Evolutionary conservation across 2,888 invertebrate genomes (phyloP).

Genomic region (Phyllotreta striolata): DNA sequence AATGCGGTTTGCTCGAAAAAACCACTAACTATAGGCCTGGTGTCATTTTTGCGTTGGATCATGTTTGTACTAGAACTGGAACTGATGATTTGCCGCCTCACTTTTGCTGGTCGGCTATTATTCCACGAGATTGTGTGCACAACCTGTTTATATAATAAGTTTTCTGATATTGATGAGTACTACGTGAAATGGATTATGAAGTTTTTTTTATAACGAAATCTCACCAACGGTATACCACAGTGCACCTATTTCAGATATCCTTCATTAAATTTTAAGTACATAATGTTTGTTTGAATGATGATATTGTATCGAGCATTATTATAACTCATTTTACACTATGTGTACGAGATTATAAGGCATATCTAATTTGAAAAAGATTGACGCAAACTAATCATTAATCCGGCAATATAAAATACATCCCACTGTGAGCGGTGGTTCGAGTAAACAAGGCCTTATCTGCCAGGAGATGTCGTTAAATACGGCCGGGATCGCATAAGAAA

Average conservation of each 20-base stretch:
- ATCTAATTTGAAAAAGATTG: conserved; percentile 46
- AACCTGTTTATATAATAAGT: conserved; percentile 49
- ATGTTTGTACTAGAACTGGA: conserved; percentile 28
- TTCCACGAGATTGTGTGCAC: conserved; percentile 48
- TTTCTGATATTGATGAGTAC: conserved; percentile 45
- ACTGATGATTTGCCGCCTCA: conserved; percentile 22
- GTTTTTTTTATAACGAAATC: conserved; percentile 16
- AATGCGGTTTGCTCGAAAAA: conserved; percentile 49
- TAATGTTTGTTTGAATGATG: too few species aligned
- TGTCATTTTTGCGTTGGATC: conserved; percentile 46
- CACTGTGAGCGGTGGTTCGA: conserved; percentile 49
- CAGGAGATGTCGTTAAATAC: conserved; percentile 53
- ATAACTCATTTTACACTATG: neutral
- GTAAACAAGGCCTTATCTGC: conserved; percentile 52
- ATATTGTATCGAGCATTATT: too few species aligned
- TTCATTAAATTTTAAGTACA: too few species aligned
- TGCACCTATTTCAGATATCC: too few species aligned
- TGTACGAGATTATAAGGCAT: neutral
- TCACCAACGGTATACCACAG: too few species aligned
- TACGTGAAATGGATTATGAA: conserved; percentile 47
- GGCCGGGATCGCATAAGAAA: conserved; percentile 56
- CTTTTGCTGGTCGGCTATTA: conserved; percentile 40
- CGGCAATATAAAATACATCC: conserved; percentile 52
- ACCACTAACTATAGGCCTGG: conserved; percentile 48
- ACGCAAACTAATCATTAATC: conserved; percentile 51